Conservation (phyloP, 2,888 invertebrate species). For the Lamproptera curius region DNA sequence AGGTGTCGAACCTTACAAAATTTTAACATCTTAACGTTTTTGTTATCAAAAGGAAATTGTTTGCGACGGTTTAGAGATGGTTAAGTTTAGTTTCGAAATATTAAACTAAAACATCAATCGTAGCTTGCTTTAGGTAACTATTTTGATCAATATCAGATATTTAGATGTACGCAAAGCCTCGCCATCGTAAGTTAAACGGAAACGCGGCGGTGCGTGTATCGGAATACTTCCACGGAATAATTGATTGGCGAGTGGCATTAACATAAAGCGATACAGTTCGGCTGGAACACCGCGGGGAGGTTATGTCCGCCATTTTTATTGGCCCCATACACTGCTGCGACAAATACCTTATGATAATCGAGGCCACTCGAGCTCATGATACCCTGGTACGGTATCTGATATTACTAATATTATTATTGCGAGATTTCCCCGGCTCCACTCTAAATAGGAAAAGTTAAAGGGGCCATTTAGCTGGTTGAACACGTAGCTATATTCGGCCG, state of each 20-base stretch:
- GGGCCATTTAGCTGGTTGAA: slow-evolving; percentile 67
- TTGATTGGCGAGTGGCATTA: slow-evolving; percentile 19
- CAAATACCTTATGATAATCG: slow-evolving; percentile 53
- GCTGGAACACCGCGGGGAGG: slow-evolving; percentile 12
- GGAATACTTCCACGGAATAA: slow-evolving; percentile 17
- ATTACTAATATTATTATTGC: slow-evolving; percentile 70
- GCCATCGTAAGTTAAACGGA: slow-evolving; percentile 12
- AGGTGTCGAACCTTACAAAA: too few relatives aligned
- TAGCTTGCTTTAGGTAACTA: too few relatives aligned
- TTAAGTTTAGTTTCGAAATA: too few relatives aligned
- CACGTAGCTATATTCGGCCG: slow-evolving; percentile 53
- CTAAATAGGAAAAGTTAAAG: slow-evolving; percentile 78
- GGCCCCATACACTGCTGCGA: slow-evolving; percentile 33
- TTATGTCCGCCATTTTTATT: slow-evolving; percentile 37
- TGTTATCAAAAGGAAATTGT: too few relatives aligned
- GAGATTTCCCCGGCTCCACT: slow-evolving; percentile 62
- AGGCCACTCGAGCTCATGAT: slow-evolving; percentile 56
- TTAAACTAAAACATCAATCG: too few relatives aligned
- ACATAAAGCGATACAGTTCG: slow-evolving; percentile 15
- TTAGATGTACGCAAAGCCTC: too few relatives aligned
- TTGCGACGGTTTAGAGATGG: too few relatives aligned
- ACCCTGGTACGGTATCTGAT: slow-evolving; percentile 43
- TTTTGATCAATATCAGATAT: too few relatives aligned
- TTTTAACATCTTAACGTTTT: too few relatives aligned
- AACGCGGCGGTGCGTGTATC: slow-evolving; percentile 21